Evolutionary conservation across 2,113 vertebrate species (phyloP).

Genomic region (Nesogale talazaci): DNA sequence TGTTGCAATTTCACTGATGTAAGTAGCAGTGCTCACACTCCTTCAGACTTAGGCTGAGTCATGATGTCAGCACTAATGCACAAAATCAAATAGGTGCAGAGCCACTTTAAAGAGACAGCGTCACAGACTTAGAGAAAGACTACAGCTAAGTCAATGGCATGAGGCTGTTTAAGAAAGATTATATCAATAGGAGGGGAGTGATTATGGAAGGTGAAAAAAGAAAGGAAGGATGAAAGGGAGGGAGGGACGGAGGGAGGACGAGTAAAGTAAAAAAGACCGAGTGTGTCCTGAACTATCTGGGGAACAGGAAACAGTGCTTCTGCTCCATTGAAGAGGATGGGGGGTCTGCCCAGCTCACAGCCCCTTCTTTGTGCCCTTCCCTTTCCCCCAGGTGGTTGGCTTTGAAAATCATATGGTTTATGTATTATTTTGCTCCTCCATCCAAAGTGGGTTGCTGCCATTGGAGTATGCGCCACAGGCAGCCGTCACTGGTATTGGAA

Average conservation of each 20-base stretch:
- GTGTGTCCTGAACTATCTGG: background rate
- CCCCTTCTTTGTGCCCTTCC: background rate
- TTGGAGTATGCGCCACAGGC: background rate
- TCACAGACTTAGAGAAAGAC: background rate
- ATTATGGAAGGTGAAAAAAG: background rate
- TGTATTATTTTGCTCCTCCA: background rate
- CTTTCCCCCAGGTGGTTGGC: background rate
- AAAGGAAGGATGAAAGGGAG: background rate
- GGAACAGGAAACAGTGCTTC: background rate
- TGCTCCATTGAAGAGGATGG: background rate
- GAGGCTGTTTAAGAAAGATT: background rate
- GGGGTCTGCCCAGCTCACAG: background rate
- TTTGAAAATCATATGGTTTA: background rate
- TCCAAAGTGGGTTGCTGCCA: background rate
- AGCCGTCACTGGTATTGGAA: background rate
- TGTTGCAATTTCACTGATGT: constrained; percentile 26
- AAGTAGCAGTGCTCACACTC: background rate
- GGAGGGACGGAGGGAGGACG: too few species aligned
- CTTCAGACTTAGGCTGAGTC: constrained; percentile 36
- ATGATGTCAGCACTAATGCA: constrained; percentile 34
- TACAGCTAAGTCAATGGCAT: too few species aligned
- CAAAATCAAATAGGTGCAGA: constrained; percentile 48
- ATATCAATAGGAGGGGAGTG: background rate
- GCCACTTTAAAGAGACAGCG: constrained; percentile 35
- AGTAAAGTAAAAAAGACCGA: background rate